A percentile compares a stretch with the other conserved stretches of the same genome.
These are phyloP conservation scores for Homarus gammarus DNA, from an alignment of 2,888 invertebrate genomes.

Conservation along the genomic window DNA sequence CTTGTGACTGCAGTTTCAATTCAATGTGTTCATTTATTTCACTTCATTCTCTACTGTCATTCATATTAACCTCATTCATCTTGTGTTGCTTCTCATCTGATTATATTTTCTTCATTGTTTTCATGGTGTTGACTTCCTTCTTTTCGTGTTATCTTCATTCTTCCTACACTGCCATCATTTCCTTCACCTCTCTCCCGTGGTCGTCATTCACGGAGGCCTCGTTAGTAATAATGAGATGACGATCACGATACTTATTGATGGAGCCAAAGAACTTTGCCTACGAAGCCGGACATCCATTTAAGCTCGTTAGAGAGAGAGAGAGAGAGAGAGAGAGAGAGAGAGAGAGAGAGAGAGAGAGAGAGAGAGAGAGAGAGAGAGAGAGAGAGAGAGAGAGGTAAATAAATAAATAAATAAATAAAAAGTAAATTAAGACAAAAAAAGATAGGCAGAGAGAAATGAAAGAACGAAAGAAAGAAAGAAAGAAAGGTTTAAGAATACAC, in stretches of 20 bases:
- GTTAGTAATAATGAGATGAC: neutral
- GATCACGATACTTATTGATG: neutral
- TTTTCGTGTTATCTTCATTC: neutral
- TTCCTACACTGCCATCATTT: neutral
- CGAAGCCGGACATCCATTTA: neutral
- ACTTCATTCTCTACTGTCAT: too few relatives aligned
- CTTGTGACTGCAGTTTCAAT: too few relatives aligned
- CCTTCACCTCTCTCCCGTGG: neutral
- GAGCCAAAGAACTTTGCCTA: neutral
- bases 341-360: slow-evolving; percentile 13
- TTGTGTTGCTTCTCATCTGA: too few relatives aligned
- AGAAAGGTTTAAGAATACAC: neutral
- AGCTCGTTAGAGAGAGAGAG: neutral
- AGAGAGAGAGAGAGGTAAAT: neutral
- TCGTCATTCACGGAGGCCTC: neutral
- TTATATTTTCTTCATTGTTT: too few relatives aligned
- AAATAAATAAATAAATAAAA: neutral
- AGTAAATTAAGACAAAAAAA: neutral
- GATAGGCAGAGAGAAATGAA: neutral
- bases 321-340: neutral
- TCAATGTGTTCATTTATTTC: too few relatives aligned
- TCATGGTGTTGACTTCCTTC: too few relatives aligned
- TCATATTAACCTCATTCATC: too few relatives aligned
- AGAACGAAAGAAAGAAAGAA: neutral
- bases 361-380: neutral